These are phyloP conservation scores for Drosophila meridionalis DNA, from an alignment of 2,888 invertebrate species.

Conservation along the genomic window DNA sequence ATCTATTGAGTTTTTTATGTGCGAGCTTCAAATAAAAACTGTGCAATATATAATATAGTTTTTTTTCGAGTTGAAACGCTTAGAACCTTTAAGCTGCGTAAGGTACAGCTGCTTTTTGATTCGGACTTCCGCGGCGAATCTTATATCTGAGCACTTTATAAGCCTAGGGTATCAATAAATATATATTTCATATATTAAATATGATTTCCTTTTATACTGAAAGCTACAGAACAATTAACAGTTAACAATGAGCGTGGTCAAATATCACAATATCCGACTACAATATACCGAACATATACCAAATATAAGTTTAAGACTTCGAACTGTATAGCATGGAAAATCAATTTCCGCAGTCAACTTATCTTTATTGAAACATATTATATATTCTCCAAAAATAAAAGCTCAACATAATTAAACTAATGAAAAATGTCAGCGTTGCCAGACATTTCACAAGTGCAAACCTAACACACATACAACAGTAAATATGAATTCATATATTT, in stretches of 20 bases:
- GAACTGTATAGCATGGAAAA: not conserved
- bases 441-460: not conserved
- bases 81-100: no score
- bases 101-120: no score
- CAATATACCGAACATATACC: not conserved
- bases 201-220: not conserved
- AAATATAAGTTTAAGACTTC: not conserved
- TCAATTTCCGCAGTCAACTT: not conserved
- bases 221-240: not conserved
- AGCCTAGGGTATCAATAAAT: not conserved
- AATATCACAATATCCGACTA: not conserved
- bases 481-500: constrained; percentile 1
- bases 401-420: not conserved
- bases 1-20: not conserved
- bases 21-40: not conserved
- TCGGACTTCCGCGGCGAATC: not conserved
- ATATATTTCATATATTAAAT: not conserved
- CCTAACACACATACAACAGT: not conserved
- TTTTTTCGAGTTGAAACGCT: no score
- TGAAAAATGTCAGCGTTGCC: not conserved
- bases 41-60: not conserved
- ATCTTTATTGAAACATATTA: not conserved
- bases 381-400: not conserved
- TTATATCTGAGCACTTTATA: not conserved
- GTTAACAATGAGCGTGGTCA: no score